Base-by-base conservation (phyloP, 2,113 vertebrate genomes). In the Burhinus oedicnemus region DNA sequence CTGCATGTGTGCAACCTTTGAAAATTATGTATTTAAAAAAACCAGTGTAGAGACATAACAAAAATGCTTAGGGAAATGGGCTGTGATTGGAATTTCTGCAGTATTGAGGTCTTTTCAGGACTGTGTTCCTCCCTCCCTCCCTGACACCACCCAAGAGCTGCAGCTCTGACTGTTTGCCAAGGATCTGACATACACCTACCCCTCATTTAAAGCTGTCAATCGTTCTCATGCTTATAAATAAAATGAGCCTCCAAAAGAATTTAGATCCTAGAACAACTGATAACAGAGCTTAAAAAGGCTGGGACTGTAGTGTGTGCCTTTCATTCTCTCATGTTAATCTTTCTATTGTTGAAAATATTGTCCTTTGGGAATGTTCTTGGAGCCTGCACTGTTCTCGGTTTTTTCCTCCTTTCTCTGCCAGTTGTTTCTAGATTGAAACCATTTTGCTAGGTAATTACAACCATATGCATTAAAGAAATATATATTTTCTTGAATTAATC, bases 351-450 rank as follows among this genome's bases (percentile, higher is more conserved):
- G 94, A 77, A 97, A 95, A 88, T 60, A 58, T 7, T 40, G 34
- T 97, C 97, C 82, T 96, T 91, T 69, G 95, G 89, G 90, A 97
- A 91, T 57, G 21, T 29, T 95, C 69, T 92, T 72, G 77, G 87
- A 96, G 82, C 72, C 91, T 97, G 88, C 83, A 94, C 76, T 32
- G 15, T 89, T 95, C 71, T 88, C 72, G 68, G 30, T 26, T 94
- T 98, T 98, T 96, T 70, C 86, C 66, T 96, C 68, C 66, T 97
- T 97, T 97, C 81, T 93, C 93, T 98, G 96, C 93, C 95, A 97
- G n/a, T 97, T 94, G 27, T 97, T 97, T 97, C 82, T 95, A 95
- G 83, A 97, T 93, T 29, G 18, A 95, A 98, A 91, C 52, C 13
- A 87, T 89, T 98, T 97, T 85, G 19, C 4, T 87, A 93, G 79